phyloP scores from a whole-genome alignment of 1,140 invertebrate genomes.

The Sitophilus oryzae region DNA sequence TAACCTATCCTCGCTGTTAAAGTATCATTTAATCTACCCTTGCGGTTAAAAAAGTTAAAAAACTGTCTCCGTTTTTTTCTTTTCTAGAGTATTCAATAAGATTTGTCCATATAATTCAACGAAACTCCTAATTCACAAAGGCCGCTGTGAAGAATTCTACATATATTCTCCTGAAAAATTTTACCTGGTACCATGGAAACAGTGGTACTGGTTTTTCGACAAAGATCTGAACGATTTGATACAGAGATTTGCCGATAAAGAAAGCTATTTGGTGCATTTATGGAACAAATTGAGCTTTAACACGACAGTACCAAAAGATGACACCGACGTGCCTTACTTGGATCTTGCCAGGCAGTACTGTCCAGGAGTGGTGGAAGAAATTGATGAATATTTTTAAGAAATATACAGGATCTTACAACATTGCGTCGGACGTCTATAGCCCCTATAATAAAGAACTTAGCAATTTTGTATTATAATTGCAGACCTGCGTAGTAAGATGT shows the following conservation, averaged over 20 bases:
- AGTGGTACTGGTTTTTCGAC: constrained; percentile 58
- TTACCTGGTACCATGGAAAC: constrained; percentile 58
- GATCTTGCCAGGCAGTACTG: constrained; percentile 54
- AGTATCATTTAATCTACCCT: no score
- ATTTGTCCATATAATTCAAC: no score
- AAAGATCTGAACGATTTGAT: constrained; percentile 45
- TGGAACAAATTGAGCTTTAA: constrained; percentile 61
- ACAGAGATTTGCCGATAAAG: constrained; percentile 43
- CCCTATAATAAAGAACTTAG: no score
- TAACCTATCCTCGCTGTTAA: no score
- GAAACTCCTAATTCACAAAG: constrained; percentile 52
- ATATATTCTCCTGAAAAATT: constrained; percentile 56
- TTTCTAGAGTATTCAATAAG: no score
- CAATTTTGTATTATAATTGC: no score
- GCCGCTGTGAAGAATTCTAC: constrained; percentile 54
- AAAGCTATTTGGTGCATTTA: constrained; percentile 58
- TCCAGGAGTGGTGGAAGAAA: constrained; percentile 45
- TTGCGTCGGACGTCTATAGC: no score
- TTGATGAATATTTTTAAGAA: constrained; percentile 39
- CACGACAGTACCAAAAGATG: constrained; percentile 34
- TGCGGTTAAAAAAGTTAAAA: no score
- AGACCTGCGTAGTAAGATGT: no score
- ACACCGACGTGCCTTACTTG: constrained; percentile 50
- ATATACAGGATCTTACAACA: no score
- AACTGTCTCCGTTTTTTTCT: no score